Percentiles rank a stretch among this genome's conserved stretches.
Conservation (phyloP, 2,888 invertebrate genomes). For the Dicranocentrus wangi region DNA sequence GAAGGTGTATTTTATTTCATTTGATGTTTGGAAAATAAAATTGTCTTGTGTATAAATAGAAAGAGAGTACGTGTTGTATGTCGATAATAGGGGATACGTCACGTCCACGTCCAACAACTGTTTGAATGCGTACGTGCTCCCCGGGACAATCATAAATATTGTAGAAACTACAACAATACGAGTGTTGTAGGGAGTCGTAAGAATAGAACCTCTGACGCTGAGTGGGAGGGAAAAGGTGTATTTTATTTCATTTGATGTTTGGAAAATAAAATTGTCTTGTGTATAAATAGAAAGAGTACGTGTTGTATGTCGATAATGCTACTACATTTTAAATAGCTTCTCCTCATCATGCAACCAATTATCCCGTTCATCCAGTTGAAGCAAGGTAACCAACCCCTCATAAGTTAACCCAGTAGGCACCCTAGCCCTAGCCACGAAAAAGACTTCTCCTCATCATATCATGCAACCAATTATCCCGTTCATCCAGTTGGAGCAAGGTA, state of each 20-base stretch:
- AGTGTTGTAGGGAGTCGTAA: too few species aligned
- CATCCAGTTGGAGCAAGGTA: constrained; percentile 7
- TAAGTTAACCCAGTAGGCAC: too few species aligned
- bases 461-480: constrained; percentile 21
- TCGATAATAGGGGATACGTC: not conserved
- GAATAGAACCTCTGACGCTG: too few species aligned
- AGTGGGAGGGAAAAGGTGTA: too few species aligned
- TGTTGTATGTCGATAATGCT: not conserved
- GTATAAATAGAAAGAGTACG: not conserved
- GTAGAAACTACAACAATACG: too few species aligned
- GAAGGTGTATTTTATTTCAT: not conserved
- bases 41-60: not conserved
- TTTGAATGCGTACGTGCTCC: not conserved
- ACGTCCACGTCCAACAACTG: not conserved
- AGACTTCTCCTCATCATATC: constrained; percentile 8
- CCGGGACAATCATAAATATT: too few species aligned
- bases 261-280: not conserved
- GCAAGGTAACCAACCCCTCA: too few species aligned
- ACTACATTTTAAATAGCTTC: constrained; percentile 8
- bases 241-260: not conserved
- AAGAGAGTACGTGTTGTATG: not conserved
- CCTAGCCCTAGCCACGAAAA: too few species aligned
- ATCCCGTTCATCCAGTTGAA: constrained; percentile 12
- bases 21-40: constrained; percentile 1
- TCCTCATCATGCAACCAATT: constrained; percentile 23